These are phyloP conservation scores for Augochlorella aurata DNA, from an alignment of 2,888 invertebrate species.

Conservation along the genomic window DNA sequence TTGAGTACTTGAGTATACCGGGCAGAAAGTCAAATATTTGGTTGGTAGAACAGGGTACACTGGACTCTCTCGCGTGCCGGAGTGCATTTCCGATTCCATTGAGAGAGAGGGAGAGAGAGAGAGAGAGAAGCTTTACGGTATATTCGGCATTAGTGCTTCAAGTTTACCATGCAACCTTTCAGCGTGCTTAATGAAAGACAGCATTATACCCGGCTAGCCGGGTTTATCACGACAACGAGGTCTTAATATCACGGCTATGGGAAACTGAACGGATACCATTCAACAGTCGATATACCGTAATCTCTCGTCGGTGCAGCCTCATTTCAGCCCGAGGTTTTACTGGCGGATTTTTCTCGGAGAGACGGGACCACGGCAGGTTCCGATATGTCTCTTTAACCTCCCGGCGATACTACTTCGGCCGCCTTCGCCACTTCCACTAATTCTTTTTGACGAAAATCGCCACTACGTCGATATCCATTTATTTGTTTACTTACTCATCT, in stretches of 20 bases:
- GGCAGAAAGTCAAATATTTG: too few relatives aligned
- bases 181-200: conserved; percentile 64
- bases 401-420: neutral
- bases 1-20: too few relatives aligned
- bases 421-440: neutral
- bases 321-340: conserved; percentile 37
- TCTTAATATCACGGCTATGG: conserved; percentile 66
- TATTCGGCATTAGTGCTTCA: conserved; percentile 42
- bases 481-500: too few relatives aligned
- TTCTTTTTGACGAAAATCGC: too few relatives aligned
- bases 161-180: conserved; percentile 53
- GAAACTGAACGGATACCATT: conserved; percentile 69
- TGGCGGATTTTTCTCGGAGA: conserved; percentile 36
- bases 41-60: too few relatives aligned
- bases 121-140: conserved; percentile 13
- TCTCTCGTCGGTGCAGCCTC: conserved; percentile 44
- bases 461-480: too few relatives aligned
- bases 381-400: neutral
- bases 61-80: too few relatives aligned
- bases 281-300: conserved; percentile 57
- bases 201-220: conserved; percentile 63
- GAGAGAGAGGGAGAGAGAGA: too few relatives aligned
- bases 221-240: conserved; percentile 68
- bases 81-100: neutral
- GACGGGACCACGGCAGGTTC: neutral